phyloP scores from a whole-genome alignment of 2,797 vertebrate genomes.

The Sebastes oblongus region DNA sequence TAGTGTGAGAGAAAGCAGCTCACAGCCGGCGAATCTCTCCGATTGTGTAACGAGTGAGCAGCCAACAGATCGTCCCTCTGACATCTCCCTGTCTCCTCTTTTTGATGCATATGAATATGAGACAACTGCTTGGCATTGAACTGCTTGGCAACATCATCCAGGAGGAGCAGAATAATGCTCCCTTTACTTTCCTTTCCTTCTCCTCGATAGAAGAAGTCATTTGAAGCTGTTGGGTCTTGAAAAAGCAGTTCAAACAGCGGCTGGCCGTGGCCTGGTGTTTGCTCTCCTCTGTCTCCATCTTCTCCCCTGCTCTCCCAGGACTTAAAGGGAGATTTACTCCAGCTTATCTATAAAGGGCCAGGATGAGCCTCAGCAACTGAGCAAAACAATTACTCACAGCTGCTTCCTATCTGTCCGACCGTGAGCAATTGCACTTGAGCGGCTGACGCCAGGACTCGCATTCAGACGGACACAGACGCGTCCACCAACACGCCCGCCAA shows the following conservation, averaged over 20 bases:
- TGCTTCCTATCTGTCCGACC: slow-evolving; percentile 73
- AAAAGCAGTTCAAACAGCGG: slow-evolving; percentile 75
- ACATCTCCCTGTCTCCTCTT: slow-evolving; percentile 12
- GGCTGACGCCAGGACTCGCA: slow-evolving; percentile 31
- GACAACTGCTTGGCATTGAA: slow-evolving; percentile 48
- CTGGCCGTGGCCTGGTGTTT: slow-evolving; percentile 73
- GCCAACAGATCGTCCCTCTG: slow-evolving; percentile 12
- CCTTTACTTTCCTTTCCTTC: slow-evolving; percentile 35
- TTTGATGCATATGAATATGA: slow-evolving; percentile 50
- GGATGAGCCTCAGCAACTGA: slow-evolving; percentile 76
- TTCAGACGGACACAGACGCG: slow-evolving; percentile 36
- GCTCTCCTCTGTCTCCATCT: slow-evolving; percentile 71
- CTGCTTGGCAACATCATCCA: slow-evolving; percentile 41
- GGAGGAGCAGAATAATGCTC: slow-evolving; percentile 57
- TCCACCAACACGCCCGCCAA: slow-evolving; percentile 3
- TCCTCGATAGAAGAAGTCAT: slow-evolving; percentile 60
- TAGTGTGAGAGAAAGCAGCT: slow-evolving; percentile 10
- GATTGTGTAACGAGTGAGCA: slow-evolving; percentile 13
- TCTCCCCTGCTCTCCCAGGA: slow-evolving; percentile 72
- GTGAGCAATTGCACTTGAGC: slow-evolving; percentile 69
- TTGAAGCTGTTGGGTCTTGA: slow-evolving; percentile 74
- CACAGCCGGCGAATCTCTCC: neutral
- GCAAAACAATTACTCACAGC: slow-evolving; percentile 81
- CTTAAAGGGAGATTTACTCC: slow-evolving; percentile 78
- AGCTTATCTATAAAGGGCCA: slow-evolving; percentile 84